phyloP scores from a whole-genome alignment of 2,113 vertebrate genomes.

The Rana temporaria region DNA sequence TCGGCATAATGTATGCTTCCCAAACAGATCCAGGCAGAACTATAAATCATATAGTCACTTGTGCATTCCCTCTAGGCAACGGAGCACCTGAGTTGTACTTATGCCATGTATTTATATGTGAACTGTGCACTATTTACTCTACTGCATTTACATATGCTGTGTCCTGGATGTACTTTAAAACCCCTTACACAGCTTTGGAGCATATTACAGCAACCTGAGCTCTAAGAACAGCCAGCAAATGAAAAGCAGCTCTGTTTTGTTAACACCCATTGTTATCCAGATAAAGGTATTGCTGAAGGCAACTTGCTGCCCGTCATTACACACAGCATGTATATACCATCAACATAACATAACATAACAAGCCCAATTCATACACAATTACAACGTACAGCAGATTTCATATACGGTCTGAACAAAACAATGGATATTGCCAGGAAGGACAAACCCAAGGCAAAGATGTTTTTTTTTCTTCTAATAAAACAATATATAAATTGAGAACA shows the following conservation, averaged over 20 bases:
- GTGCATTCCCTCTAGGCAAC: constrained; percentile 42
- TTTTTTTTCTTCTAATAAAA: no score
- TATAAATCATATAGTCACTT: constrained; percentile 50
- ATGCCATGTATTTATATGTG: constrained; percentile 4
- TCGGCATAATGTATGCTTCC: constrained; percentile 40
- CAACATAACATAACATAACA: neutral
- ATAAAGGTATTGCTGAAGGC: neutral
- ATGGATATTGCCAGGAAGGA: no score
- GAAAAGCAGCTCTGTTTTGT: neutral
- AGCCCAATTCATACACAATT: neutral
- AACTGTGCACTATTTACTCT: neutral
- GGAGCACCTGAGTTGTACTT: constrained; percentile 47
- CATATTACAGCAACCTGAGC: neutral
- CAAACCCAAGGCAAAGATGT: no score
- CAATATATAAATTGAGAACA: no score
- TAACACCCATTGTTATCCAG: neutral
- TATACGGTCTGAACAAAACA: neutral
- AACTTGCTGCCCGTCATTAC: no score
- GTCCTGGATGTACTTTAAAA: neutral
- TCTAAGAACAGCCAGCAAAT: neutral
- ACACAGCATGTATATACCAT: neutral
- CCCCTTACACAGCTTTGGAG: neutral
- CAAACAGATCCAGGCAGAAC: constrained; percentile 29
- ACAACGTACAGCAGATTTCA: neutral
- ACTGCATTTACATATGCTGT: neutral